phyloP scores from a whole-genome alignment of 1,140 invertebrate species.

The Tribolium castaneum region DNA sequence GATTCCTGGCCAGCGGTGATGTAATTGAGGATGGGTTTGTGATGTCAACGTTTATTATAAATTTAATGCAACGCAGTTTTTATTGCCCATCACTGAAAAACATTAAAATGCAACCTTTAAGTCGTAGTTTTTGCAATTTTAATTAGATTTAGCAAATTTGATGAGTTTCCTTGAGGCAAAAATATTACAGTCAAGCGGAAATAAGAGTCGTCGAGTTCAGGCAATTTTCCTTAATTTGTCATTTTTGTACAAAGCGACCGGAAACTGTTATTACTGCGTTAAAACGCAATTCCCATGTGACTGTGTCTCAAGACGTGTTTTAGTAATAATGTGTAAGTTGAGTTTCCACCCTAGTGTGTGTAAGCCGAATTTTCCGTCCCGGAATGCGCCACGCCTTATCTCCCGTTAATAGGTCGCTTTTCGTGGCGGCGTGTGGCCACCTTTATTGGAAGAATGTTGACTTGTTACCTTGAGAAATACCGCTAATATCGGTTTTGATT shows the following conservation, averaged over 20 bases:
- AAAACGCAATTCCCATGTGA: neutral
- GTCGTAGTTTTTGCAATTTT: too few relatives aligned
- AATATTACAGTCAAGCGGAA: too few relatives aligned
- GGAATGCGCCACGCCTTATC: neutral
- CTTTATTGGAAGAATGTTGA: slow-evolving; percentile 8
- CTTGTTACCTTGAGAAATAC: slow-evolving; percentile 9
- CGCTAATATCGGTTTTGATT: neutral
- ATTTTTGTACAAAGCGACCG: neutral
- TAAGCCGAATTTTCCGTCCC: neutral
- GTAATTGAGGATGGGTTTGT: neutral
- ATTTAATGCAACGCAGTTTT: neutral
- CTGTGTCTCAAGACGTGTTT: neutral
- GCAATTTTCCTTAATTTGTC: neutral
- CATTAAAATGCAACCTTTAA: too few relatives aligned
- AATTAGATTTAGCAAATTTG: too few relatives aligned
- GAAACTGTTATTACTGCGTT: neutral
- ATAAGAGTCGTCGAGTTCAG: too few relatives aligned
- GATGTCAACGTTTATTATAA: neutral
- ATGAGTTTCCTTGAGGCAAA: too few relatives aligned
- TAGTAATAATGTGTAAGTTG: too few relatives aligned
- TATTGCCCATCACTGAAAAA: neutral
- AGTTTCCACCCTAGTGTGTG: too few relatives aligned
- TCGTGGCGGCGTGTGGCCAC: neutral
- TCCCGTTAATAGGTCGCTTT: neutral
- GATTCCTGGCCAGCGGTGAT: neutral